Conservation (phyloP, 2,888 invertebrate species). For the Portevinia maculata region DNA sequence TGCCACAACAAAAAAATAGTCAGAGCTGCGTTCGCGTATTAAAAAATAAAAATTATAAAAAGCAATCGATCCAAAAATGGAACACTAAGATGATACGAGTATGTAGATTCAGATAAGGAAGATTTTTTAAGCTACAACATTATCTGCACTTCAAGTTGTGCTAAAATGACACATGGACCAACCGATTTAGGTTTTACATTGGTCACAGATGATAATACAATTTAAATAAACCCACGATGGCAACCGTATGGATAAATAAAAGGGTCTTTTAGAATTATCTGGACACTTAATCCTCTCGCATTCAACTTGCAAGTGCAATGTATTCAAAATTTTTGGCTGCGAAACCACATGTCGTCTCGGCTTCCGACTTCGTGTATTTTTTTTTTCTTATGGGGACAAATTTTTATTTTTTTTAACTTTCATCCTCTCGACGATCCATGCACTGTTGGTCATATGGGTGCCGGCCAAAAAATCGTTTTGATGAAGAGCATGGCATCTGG, state of each 20-base stretch:
- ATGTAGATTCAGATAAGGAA: not conserved
- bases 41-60: no score
- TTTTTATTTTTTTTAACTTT: constrained; percentile 24
- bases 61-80: not conserved
- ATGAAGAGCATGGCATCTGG: constrained; percentile 62
- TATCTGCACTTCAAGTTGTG: not conserved
- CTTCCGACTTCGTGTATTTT: constrained; percentile 51
- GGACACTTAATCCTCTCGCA: constrained; percentile 14
- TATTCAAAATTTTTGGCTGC: constrained; percentile 66
- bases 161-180: constrained; percentile 3
- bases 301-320: constrained; percentile 42
- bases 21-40: no score
- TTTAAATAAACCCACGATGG: constrained; percentile 18
- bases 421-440: constrained; percentile 10
- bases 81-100: not conserved
- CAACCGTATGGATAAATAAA: constrained; percentile 14
- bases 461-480: constrained; percentile 60
- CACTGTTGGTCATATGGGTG: constrained; percentile 42
- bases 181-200: constrained; percentile 1
- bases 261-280: constrained; percentile 9
- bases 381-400: constrained; percentile 38
- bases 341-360: constrained; percentile 64
- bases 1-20: no score
- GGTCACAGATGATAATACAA: constrained; percentile 12
- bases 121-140: not conserved